Evolutionary conservation across 1,140 invertebrate species (phyloP).

Genomic region (Chironomus tepperi): DNA sequence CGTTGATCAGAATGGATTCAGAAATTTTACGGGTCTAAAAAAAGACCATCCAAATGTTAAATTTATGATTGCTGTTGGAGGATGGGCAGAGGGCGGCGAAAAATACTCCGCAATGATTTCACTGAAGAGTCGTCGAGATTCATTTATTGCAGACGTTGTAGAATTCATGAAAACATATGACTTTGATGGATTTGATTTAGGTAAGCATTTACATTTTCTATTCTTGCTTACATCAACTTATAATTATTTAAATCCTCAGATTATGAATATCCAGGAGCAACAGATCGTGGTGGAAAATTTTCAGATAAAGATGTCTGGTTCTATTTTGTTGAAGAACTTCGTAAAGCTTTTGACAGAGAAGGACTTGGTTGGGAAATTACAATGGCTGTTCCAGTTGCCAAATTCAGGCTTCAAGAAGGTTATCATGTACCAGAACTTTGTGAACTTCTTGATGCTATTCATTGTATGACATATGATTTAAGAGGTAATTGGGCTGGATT

Average conservation of each 20-base stretch:
- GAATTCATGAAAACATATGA: constrained; percentile 66
- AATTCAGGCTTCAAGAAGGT: constrained; percentile 74
- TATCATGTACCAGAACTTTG: constrained; percentile 83
- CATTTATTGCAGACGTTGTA: constrained; percentile 69
- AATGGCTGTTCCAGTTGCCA: constrained; percentile 76
- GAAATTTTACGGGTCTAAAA: constrained; percentile 69
- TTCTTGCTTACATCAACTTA: not conserved
- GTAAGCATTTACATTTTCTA: constrained; percentile 52
- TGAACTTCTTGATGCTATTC: constrained; percentile 68
- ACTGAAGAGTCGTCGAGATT: constrained; percentile 52
- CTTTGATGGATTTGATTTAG: constrained; percentile 76
- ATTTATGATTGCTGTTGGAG: constrained; percentile 71
- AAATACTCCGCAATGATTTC: constrained; percentile 76
- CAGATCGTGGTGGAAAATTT: constrained; percentile 72
- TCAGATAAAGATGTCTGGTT: constrained; percentile 75
- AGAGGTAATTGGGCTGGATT: constrained; percentile 87
- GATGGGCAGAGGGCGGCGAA: constrained; percentile 78
- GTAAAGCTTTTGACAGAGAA: constrained; percentile 63
- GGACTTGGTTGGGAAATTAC: constrained; percentile 76
- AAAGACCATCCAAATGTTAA: constrained; percentile 64
- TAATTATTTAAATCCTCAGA: not conserved
- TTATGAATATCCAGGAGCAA: constrained; percentile 69
- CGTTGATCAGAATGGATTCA: constrained; percentile 64
- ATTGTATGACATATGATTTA: constrained; percentile 86
- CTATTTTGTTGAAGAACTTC: constrained; percentile 73